Percentiles rank a stretch among this genome's conserved stretches.
phyloP scores from a whole-genome alignment of 2,113 vertebrate species.

The Haemorhous mexicanus region DNA sequence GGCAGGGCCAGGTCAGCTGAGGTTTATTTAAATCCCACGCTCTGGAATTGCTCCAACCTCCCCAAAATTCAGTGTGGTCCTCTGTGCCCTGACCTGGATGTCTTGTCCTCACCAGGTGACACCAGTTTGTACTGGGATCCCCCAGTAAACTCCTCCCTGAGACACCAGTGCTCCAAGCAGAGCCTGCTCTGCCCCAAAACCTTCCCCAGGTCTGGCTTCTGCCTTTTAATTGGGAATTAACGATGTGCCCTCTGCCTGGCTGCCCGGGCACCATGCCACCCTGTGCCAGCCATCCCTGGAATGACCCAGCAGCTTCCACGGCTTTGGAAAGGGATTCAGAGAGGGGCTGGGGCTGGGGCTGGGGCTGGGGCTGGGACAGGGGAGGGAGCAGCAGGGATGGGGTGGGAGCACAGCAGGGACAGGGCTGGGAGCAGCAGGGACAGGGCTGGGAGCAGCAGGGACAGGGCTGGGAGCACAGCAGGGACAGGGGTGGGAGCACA shows the following conservation, averaged over 20 bases:
- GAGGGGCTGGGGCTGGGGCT: neutral
- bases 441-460: neutral
- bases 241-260: neutral
- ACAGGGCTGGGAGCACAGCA: neutral
- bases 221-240: neutral
- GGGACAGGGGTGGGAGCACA: no score
- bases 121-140: neutral
- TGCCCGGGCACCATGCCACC: neutral
- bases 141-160: neutral
- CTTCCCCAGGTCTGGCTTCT: neutral
- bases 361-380: neutral
- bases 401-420: neutral
- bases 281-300: neutral
- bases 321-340: neutral
- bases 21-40: neutral
- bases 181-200: neutral
- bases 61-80: neutral
- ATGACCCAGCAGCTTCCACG: fast-evolving
- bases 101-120: neutral
- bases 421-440: neutral
- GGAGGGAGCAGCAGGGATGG: neutral
- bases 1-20: neutral
- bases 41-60: neutral
- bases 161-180: neutral
- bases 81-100: neutral